phyloP scores from a whole-genome alignment of 2,797 vertebrate genomes.

The Danio aesculapii region DNA sequence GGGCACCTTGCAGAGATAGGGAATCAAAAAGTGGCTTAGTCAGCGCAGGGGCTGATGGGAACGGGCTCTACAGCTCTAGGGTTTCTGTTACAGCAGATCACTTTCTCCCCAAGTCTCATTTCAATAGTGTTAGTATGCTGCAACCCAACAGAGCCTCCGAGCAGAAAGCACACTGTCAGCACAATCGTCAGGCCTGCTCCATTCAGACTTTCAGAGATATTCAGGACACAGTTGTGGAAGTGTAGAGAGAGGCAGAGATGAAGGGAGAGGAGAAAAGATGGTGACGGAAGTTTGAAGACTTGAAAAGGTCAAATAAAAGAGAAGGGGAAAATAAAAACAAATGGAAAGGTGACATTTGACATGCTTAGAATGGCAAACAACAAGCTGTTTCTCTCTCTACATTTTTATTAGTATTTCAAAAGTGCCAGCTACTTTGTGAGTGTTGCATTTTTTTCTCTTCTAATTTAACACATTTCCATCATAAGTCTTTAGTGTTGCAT shows the following conservation, averaged over 20 bases:
- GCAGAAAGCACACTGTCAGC: conserved; percentile 52
- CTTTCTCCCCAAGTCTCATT: conserved; percentile 55
- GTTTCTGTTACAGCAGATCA: conserved; percentile 56
- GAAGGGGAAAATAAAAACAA: not conserved
- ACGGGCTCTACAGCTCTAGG: conserved; percentile 20
- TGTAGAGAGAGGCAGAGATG: conserved; percentile 24
- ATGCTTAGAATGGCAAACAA: not conserved
- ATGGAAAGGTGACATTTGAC: too few relatives aligned
- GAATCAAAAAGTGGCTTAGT: conserved; percentile 37
- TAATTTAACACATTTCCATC: not conserved
- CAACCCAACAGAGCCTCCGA: conserved; percentile 14
- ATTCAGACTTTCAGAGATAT: conserved; percentile 26
- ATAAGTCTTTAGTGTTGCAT: not conserved
- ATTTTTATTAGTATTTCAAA: not conserved
- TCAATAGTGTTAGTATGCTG: conserved; percentile 45
- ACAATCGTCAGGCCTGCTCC: conserved; percentile 19
- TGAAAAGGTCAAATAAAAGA: conserved; percentile 24
- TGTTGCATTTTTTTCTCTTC: not conserved
- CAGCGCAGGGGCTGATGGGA: conserved; percentile 29
- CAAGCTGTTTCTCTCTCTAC: not conserved
- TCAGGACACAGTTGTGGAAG: not conserved
- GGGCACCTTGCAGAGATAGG: conserved; percentile 21
- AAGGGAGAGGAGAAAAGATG: conserved; percentile 17
- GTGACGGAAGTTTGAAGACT: conserved; percentile 47
- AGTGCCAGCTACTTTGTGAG: not conserved